Evolutionary conservation across 2,113 vertebrate genomes (phyloP).

Genomic region (Caranx ignobilis): DNA sequence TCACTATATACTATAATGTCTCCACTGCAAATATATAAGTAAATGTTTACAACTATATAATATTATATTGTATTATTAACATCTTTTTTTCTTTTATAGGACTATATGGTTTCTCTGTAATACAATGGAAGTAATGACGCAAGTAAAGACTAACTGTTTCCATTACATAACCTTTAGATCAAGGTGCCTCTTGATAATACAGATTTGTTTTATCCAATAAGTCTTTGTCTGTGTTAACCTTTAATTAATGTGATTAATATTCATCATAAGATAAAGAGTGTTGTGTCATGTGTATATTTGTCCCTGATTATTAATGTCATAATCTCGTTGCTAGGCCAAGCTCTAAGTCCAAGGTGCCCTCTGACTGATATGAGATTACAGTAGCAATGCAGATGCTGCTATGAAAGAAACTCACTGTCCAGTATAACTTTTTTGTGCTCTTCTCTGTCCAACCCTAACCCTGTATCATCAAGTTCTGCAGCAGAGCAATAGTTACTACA

Average conservation of each 20-base stretch:
- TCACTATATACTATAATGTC: background rate
- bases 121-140: background rate
- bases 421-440: background rate
- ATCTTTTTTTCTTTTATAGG: background rate
- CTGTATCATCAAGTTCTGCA: constrained; percentile 6
- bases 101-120: background rate
- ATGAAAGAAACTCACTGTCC: background rate
- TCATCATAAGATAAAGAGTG: constrained; percentile 50
- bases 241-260: constrained; percentile 57
- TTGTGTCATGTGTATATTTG: constrained; percentile 40
- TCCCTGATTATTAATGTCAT: constrained; percentile 61
- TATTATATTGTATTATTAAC: background rate
- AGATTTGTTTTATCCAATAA: constrained; percentile 48
- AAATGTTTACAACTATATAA: background rate
- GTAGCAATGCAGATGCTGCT: constrained; percentile 1
- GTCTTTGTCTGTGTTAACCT: constrained; percentile 50
- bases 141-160: background rate
- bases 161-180: constrained; percentile 20
- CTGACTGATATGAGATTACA: constrained; percentile 49
- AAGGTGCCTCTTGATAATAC: constrained; percentile 37
- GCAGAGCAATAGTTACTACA: background rate
- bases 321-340: constrained; percentile 56
- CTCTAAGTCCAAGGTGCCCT: constrained; percentile 80
- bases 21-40: background rate
- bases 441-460: background rate